Percentiles rank a stretch among this genome's conserved stretches.
Conservation (phyloP, 2,797 vertebrate genomes). For the Onychomys arenicola region DNA sequence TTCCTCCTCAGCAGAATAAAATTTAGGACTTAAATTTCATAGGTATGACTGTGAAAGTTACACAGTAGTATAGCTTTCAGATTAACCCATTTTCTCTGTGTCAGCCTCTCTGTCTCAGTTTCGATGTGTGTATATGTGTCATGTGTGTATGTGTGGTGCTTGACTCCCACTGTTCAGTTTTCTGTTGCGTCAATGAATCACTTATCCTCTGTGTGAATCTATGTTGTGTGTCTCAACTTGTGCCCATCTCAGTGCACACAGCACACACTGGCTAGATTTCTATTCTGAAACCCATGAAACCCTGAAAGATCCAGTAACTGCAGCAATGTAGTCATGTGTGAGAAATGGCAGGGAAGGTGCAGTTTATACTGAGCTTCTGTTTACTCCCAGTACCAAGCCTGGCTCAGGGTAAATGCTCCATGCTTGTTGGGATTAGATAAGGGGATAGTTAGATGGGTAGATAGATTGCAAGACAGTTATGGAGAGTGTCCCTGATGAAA, state of each 20-base stretch:
- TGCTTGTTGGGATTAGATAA: not conserved
- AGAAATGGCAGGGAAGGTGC: not conserved
- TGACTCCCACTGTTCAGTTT: conserved; percentile 6
- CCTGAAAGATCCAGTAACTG: not conserved
- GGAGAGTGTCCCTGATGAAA: not conserved
- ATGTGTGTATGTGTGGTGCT: not conserved
- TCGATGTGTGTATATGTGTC: not conserved
- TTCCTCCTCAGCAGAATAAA: not conserved
- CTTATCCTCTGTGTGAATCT: not conserved
- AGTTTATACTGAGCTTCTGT: not conserved
- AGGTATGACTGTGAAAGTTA: not conserved
- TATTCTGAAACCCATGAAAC: not conserved
- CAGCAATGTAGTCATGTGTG: not conserved
- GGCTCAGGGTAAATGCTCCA: not conserved
- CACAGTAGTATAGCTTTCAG: not conserved
- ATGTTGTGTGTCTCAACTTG: not conserved
- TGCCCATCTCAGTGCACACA: not conserved
- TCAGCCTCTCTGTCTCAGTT: not conserved
- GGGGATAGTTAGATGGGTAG: not conserved
- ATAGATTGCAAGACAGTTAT: not conserved
- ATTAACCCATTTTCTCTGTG: not conserved
- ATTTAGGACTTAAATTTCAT: not conserved
- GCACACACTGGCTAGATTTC: not conserved
- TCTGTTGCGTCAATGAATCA: not conserved
- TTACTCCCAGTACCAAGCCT: not conserved